phyloP scores from a whole-genome alignment of 1,140 invertebrate species.

The Aphelenchoides avenae region DNA sequence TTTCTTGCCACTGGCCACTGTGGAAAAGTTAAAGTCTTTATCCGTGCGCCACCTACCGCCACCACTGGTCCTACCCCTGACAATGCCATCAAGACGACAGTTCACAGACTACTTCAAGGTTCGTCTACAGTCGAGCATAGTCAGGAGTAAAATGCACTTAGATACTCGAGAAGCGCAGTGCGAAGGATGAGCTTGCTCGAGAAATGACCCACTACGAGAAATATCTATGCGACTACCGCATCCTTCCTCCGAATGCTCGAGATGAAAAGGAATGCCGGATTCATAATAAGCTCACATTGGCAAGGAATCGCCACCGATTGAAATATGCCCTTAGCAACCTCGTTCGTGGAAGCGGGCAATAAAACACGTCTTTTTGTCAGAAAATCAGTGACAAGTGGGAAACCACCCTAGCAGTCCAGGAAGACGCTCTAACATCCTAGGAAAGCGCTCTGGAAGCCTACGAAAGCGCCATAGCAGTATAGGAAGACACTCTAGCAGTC shows the following conservation, averaged over 20 bases:
- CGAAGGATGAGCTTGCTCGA: constrained; percentile 17
- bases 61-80: constrained; percentile 13
- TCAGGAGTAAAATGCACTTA: constrained; percentile 5
- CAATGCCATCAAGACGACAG: constrained; percentile 22
- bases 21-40: constrained; percentile 10
- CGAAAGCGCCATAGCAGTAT: too few species aligned
- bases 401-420: too few species aligned
- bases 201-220: constrained; percentile 32
- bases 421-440: too few species aligned
- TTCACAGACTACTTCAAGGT: constrained; percentile 30
- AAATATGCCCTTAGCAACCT: constrained; percentile 21
- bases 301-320: constrained; percentile 11
- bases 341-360: too few species aligned
- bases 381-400: too few species aligned
- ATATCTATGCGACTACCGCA: constrained; percentile 29
- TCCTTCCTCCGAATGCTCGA: constrained; percentile 22
- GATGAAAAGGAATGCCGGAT: constrained; percentile 21
- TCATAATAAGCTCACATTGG: constrained; percentile 2
- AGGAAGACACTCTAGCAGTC: too few species aligned
- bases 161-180: constrained; percentile 33
- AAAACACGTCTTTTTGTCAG: too few species aligned
- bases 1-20: constrained; percentile 23
- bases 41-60: constrained; percentile 15
- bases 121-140: too few species aligned
- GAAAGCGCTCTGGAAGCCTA: too few species aligned